Evolutionary conservation across 2,113 vertebrate species (phyloP).

Genomic region (Ammodytes marinus): DNA sequence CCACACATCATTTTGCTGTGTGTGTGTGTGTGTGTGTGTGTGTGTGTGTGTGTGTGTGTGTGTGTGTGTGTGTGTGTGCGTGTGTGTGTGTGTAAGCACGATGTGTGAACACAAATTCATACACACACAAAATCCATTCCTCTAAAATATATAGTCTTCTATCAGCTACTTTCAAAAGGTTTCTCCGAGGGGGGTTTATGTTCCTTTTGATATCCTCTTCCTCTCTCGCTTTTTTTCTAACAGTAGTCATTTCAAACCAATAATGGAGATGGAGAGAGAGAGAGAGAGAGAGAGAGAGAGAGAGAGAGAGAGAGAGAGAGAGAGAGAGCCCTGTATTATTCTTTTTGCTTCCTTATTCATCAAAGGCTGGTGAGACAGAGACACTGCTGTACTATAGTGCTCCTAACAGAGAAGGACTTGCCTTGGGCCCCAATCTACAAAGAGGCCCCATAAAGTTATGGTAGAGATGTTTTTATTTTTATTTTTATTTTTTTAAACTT

Average conservation of each 20-base stretch:
- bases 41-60: slow-evolving; percentile 17
- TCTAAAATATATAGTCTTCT: slow-evolving; percentile 42
- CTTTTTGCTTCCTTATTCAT: slow-evolving; percentile 49
- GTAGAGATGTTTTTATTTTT: too few relatives aligned
- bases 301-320: too few relatives aligned
- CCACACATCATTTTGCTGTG: slow-evolving; percentile 33
- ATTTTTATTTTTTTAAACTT: too few relatives aligned
- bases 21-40: background rate
- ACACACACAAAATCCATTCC: slow-evolving; percentile 51
- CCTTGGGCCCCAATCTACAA: too few relatives aligned
- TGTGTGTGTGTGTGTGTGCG: background rate
- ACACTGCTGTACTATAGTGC: background rate
- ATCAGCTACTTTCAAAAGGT: slow-evolving; percentile 41
- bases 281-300: background rate
- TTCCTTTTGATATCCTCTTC: slow-evolving; percentile 21
- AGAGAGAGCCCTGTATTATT: slow-evolving; percentile 24
- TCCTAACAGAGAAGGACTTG: background rate
- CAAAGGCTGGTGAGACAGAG: slow-evolving; percentile 45
- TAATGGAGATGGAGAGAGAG: background rate
- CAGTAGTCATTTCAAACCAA: slow-evolving; percentile 42
- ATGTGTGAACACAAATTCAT: slow-evolving; percentile 38
- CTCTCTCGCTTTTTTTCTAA: slow-evolving; percentile 41
- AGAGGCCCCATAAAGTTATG: too few relatives aligned
- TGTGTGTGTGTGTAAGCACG: slow-evolving; percentile 29
- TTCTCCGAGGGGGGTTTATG: slow-evolving; percentile 45